Conservation (phyloP, 1,140 invertebrate species). For the Atopsyche davidsoni region DNA sequence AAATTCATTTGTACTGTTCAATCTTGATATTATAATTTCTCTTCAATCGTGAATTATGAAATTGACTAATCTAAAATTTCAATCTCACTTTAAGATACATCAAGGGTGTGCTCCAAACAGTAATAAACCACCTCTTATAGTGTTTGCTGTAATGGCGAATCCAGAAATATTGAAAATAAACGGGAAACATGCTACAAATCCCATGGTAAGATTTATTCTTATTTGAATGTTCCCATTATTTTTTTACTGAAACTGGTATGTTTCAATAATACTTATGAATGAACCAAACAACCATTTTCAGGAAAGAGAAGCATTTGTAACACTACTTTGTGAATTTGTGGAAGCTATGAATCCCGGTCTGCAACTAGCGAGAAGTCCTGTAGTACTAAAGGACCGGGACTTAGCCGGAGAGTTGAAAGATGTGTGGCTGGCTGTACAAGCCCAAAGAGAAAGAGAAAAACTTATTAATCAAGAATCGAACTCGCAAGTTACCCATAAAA, state of each 20-base stretch:
- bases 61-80: background rate
- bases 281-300: constrained; percentile 33
- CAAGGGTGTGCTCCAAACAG: constrained; percentile 52
- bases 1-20: background rate
- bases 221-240: too few species aligned
- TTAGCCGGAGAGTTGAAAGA: constrained; percentile 66
- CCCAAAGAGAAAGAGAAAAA: constrained; percentile 55
- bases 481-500: constrained; percentile 46
- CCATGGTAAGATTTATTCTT: constrained; percentile 51
- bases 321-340: constrained; percentile 62
- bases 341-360: constrained; percentile 62
- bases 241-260: too few species aligned
- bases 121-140: constrained; percentile 52
- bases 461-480: constrained; percentile 41
- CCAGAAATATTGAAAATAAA: constrained; percentile 59
- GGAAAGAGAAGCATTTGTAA: constrained; percentile 58
- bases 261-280: background rate
- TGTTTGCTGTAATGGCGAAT: constrained; percentile 67
- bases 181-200: constrained; percentile 60
- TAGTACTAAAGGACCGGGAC: constrained; percentile 61
- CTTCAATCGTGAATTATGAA: background rate
- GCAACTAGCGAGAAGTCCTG: constrained; percentile 50
- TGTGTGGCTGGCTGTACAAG: constrained; percentile 63
- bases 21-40: background rate
- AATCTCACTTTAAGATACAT: constrained; percentile 34